Conservation (phyloP, 92 coral and sea anemone species). For the Palythoa grandiflora region DNA sequence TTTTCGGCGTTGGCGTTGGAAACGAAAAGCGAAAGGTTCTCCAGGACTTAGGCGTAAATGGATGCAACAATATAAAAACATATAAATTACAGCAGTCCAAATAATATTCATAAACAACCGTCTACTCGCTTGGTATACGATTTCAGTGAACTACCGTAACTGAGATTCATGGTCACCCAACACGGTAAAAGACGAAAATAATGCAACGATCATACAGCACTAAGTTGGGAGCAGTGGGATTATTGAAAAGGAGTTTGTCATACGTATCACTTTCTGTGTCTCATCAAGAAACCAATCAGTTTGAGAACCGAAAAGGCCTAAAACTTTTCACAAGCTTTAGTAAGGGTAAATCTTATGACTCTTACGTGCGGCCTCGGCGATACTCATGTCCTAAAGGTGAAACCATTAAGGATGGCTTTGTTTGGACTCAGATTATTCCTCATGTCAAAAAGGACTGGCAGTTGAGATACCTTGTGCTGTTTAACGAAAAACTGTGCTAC, state of each 20-base stretch:
- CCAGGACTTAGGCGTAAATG: background rate
- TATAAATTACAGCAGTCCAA: constrained; percentile 24
- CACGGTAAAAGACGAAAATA: background rate
- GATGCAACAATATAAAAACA: constrained; percentile 20
- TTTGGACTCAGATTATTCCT: constrained; percentile 41
- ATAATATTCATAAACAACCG: constrained; percentile 34
- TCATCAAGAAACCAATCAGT: background rate
- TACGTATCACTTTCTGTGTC: background rate
- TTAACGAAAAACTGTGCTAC: constrained; percentile 41
- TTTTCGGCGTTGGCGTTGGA: constrained; percentile 25
- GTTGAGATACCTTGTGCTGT: constrained; percentile 30
- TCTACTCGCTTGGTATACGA: constrained; percentile 1
- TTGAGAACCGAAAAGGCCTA: constrained; percentile 2
- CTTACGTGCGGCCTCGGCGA: constrained; percentile 17
- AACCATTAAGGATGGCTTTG: constrained; percentile 40
- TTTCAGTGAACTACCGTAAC: background rate
- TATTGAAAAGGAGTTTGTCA: constrained; percentile 22
- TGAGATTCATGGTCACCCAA: background rate
- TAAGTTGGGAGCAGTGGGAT: constrained; percentile 16
- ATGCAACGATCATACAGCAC: constrained; percentile 23
- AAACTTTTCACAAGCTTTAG: constrained; percentile 27
- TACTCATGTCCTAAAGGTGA: constrained; percentile 32
- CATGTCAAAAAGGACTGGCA: constrained; percentile 40
- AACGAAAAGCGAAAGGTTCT: background rate
- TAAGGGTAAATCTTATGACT: constrained; percentile 11